Evolutionary conservation across 2,888 invertebrate genomes (phyloP), one percentile per base, ranked within the genome.

Genomic region (Hemaris fuciformis): DNA sequence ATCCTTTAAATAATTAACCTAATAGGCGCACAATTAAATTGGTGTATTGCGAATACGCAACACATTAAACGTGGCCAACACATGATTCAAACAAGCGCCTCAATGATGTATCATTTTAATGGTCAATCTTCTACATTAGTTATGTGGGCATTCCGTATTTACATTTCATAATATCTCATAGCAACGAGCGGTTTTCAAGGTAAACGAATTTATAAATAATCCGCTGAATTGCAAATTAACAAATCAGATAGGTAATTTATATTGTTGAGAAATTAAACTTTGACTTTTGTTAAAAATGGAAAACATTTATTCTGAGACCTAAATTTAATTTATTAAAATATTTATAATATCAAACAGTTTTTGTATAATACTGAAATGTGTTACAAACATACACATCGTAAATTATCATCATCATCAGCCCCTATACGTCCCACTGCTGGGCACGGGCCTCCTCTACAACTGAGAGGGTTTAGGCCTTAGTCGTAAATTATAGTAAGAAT

Each of bases 141-240:
- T 69, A 69, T 70, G 66, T 68, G 68, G 69, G 71, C 76, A 72
- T 70, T 70, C 67, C 69, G 66, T 79, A 79, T 82, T 81, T 81
- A 81, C 74, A 81, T 81, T 83, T 83, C 74, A 75, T 79, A 78
- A 81, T 75, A 80, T 77, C 83, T 79, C 88, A 78, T 87, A 86
- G 88, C 85, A 88, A 88, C 88, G 70, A 76, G 75, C 78, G 60
- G 73, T 74, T 82, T 76, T 87, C 88, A 89, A 89, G 87, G 88
- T 77, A 83, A 84, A 74, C 81, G 68, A 74, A 84, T 85, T 83
- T 79, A 82, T 83, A 77, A 85, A 84, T 85, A 82, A 77, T 76
- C 82, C 72, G 72, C 67, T 76, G 79, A 84, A 82, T 83, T 80
- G 70, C 79, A 81, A 87, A 86, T 84, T 72, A 83, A 79, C 72